Percentiles rank a stretch among this genome's conserved stretches.
phyloP scores from a whole-genome alignment of 1,140 invertebrate species.

The Portunus trituberculatus region DNA sequence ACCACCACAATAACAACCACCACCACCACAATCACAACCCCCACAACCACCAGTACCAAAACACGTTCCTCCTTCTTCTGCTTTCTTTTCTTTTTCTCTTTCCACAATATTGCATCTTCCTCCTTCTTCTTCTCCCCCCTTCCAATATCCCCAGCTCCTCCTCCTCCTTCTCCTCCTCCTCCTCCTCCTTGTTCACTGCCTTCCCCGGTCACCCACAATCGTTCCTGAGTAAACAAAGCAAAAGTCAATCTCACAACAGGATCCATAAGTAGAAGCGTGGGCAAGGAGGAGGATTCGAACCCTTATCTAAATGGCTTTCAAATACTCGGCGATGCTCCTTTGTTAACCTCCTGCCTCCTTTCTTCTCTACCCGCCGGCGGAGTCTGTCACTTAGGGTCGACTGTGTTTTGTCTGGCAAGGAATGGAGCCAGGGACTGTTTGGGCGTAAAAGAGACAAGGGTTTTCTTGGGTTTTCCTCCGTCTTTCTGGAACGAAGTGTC shows the following conservation, averaged over 20 bases:
- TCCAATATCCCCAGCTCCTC: too few species aligned
- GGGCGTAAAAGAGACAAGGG: background rate
- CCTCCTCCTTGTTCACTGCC: background rate
- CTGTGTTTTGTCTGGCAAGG: background rate
- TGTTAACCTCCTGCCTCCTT: background rate
- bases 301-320: slow-evolving; percentile 23
- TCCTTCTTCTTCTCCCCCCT: too few species aligned
- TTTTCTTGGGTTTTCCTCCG: too few species aligned
- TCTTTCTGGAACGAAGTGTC: background rate
- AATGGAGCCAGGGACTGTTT: background rate
- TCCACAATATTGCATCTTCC: too few species aligned
- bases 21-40: too few species aligned
- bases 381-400: background rate
- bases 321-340: background rate
- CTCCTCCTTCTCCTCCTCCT: background rate
- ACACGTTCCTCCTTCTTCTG: too few species aligned
- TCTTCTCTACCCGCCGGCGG: background rate
- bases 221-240: background rate
- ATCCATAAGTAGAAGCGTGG: background rate
- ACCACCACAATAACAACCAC: background rate
- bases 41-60: too few species aligned
- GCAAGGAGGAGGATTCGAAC: background rate
- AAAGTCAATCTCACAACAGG: background rate
- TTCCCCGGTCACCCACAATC: background rate
- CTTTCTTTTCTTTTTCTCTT: too few species aligned